Percentiles rank a stretch among this genome's conserved stretches.
These are phyloP conservation scores for Phalangium opilio DNA, from an alignment of 2,888 invertebrate genomes.

Conservation along the genomic window DNA sequence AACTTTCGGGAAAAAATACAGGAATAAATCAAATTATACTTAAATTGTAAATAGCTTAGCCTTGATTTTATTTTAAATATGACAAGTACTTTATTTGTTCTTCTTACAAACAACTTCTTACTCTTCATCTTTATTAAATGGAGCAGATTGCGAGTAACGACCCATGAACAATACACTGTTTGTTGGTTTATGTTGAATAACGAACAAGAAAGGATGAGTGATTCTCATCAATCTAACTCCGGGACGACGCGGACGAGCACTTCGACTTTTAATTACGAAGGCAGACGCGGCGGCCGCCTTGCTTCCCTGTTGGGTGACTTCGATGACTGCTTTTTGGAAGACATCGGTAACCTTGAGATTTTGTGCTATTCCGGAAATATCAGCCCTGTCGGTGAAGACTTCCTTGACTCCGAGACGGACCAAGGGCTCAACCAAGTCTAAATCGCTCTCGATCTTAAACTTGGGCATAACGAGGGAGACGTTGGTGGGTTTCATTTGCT, in stretches of 20 bases:
- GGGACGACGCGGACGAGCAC: too few species aligned
- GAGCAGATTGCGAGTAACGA: neutral
- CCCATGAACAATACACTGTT: constrained; percentile 12
- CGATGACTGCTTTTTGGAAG: neutral
- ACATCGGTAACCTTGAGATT: neutral
- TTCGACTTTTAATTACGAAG: neutral
- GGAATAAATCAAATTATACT: too few species aligned
- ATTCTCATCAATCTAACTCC: too few species aligned
- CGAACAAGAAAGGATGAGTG: constrained; percentile 12
- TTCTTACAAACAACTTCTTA: too few species aligned
- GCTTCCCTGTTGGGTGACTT: neutral
- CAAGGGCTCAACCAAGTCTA: neutral
- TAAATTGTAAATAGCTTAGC: too few species aligned
- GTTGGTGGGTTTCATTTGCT: neutral
- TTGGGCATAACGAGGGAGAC: neutral
- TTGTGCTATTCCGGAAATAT: neutral
- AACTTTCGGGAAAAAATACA: too few species aligned
- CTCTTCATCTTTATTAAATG: too few species aligned
- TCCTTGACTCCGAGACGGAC: neutral
- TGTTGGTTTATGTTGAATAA: constrained; percentile 9
- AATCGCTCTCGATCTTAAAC: neutral
- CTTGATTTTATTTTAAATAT: too few species aligned
- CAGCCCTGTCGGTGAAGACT: neutral
- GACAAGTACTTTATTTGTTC: too few species aligned
- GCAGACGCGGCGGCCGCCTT: neutral